Evolutionary conservation across 2,888 invertebrate genomes (phyloP), one percentile per base, ranked within the genome.

Genomic region (Scotopteryx bipunctaria): DNA sequence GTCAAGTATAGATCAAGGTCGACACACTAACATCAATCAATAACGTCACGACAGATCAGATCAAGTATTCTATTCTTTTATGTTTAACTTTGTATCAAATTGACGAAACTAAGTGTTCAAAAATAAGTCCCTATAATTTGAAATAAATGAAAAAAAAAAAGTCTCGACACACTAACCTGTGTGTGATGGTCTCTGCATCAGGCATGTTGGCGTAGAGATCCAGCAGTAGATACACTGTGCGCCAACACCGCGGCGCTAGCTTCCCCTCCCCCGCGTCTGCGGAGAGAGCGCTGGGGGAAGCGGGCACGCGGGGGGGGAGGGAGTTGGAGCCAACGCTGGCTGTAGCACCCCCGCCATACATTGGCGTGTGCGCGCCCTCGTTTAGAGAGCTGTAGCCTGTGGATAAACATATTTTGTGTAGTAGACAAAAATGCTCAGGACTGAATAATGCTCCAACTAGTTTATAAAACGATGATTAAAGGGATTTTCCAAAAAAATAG

Each of bases 131-230:
- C n/a, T n/a, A n/a, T n/a, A n/a, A n/a, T n/a, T n/a, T n/a, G n/a
- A n/a, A n/a, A n/a, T n/a, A n/a, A n/a, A n/a, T n/a, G n/a, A n/a
- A n/a, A n/a, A n/a, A n/a, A n/a, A n/a, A n/a, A n/a, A n/a, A n/a
- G n/a, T n/a, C n/a, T n/a, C n/a, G n/a, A n/a, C n/a, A n/a, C n/a
- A 9, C 4, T 36, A 59, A 92, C 91, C 94, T 91, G 78, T 96
- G 95, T 19, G 94, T 94, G 33, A 98, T 95, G 0, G 97, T 98
- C 83, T 98, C 98, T 0, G 97, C 96, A 75, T 98, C 98, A 0
- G 98, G 98, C 94, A 97, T 96, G 38, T 96, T 97, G 3, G 98
- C 97, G 77, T 99, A 99, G 42, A 98, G 84, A 73, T 98, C 97
- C 46, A 99, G 87, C 55, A 99, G 91, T 78, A 97, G 95, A 79